These are phyloP conservation scores for Pangasius krempfi DNA, from an alignment of 2,797 vertebrate genomes.

Conservation along the genomic window DNA sequence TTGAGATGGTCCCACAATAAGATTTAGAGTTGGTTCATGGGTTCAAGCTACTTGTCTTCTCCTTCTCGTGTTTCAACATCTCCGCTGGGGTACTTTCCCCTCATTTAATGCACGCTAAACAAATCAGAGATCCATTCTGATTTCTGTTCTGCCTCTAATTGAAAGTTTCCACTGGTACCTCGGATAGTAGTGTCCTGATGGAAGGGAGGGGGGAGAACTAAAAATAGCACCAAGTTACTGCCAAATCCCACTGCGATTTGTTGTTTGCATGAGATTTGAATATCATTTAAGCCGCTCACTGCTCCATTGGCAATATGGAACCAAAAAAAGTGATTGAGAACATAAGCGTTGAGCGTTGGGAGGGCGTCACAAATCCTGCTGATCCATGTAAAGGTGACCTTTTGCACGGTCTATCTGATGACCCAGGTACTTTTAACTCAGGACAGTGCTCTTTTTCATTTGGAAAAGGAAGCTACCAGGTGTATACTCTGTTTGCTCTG, in stretches of 20 bases:
- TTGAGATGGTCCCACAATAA: background rate
- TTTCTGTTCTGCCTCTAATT: constrained; percentile 64
- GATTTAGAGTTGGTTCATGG: constrained; percentile 6
- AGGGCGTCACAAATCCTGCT: constrained; percentile 2
- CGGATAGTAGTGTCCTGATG: constrained; percentile 70
- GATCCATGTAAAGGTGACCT: constrained; percentile 9
- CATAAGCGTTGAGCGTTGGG: constrained; percentile 34
- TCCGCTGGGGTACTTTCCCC: constrained; percentile 57
- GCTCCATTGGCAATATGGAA: constrained; percentile 45
- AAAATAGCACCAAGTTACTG: constrained; percentile 77
- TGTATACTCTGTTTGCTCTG: constrained; percentile 57
- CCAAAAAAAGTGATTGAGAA: constrained; percentile 52
- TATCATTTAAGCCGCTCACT: constrained; percentile 66
- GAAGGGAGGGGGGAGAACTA: constrained; percentile 65
- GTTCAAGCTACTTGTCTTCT: background rate
- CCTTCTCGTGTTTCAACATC: constrained; percentile 21
- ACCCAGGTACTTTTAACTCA: background rate
- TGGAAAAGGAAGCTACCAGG: constrained; percentile 25
- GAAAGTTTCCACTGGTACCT: constrained; percentile 78
- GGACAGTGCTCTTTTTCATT: constrained; percentile 54
- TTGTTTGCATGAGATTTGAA: constrained; percentile 76
- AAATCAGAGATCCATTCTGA: constrained; percentile 50
- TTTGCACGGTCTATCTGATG: constrained; percentile 48
- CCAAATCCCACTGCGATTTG: constrained; percentile 73
- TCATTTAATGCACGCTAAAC: constrained; percentile 50